A percentile compares a stretch with the other conserved stretches of the same genome.
Evolutionary conservation across 2,888 invertebrate species (phyloP).

Genomic region (Cheilosia scutellata): DNA sequence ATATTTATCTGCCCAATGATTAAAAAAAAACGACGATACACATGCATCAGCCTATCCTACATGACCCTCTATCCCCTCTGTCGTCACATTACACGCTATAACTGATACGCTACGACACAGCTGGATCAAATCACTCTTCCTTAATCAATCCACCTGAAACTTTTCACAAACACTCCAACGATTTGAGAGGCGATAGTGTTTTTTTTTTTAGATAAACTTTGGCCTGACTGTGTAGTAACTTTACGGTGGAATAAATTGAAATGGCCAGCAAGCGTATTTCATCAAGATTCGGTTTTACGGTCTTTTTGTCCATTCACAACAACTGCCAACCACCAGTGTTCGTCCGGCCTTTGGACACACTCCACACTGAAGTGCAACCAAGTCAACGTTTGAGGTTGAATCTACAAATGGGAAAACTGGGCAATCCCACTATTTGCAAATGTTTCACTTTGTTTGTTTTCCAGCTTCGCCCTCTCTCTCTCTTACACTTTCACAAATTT

Average conservation of each 20-base stretch:
- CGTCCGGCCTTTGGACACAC: not conserved
- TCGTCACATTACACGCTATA: constrained; percentile 1
- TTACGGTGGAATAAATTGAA: too few species aligned
- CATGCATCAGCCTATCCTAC: too few species aligned
- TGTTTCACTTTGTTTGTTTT: constrained; percentile 8
- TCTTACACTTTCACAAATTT: constrained; percentile 2
- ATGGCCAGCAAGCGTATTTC: constrained; percentile 14
- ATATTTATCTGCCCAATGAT: not conserved
- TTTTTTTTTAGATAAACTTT: too few species aligned
- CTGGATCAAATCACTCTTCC: not conserved
- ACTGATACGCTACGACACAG: not conserved
- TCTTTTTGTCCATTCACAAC: constrained; percentile 20
- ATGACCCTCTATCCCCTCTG: not conserved
- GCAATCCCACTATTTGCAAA: constrained; percentile 26
- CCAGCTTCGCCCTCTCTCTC: not conserved
- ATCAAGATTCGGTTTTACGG: constrained; percentile 28
- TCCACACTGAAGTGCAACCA: constrained; percentile 14
- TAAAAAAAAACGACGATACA: too few species aligned
- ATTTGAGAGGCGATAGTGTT: constrained; percentile 3
- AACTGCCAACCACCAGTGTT: not conserved
- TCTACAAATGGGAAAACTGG: not conserved
- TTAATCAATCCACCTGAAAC: not conserved
- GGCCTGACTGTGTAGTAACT: too few species aligned
- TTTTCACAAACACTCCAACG: not conserved
- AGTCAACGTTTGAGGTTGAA: constrained; percentile 28